These are phyloP conservation scores for Anoplophora glabripennis DNA, from an alignment of 1,140 invertebrate species.

Conservation along the genomic window DNA sequence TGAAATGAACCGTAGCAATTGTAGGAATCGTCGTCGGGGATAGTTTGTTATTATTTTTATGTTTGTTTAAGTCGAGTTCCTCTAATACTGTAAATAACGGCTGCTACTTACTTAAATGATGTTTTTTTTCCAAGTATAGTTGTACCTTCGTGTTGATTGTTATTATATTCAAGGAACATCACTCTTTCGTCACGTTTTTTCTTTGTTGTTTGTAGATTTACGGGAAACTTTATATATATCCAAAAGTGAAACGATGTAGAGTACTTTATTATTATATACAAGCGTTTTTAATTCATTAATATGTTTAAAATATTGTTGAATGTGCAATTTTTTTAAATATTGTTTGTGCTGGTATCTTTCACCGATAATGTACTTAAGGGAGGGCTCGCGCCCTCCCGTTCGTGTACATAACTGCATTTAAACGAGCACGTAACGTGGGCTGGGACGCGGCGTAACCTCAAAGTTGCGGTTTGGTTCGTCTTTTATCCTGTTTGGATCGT, in stretches of 20 bases:
- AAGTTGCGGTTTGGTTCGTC: no score
- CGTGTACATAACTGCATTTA: conserved; percentile 1
- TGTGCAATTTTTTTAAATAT: conserved; percentile 9
- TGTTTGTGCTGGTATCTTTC: conserved; percentile 9
- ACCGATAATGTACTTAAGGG: conserved; percentile 5
- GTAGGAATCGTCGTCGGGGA: background rate
- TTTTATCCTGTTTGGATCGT: no score
- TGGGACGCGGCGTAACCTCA: no score
- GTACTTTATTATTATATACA: background rate
- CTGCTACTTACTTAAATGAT: conserved; percentile 17
- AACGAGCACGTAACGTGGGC: background rate
- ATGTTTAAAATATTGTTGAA: conserved; percentile 11
- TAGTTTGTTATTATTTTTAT: background rate
- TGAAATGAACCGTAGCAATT: background rate
- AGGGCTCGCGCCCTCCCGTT: background rate
- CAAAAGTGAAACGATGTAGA: conserved; percentile 1
- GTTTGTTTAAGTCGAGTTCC: conserved; percentile 13
- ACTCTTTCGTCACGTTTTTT: conserved; percentile 7
- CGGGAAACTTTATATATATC: background rate
- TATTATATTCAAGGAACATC: conserved; percentile 11
- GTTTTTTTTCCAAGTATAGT: conserved; percentile 17
- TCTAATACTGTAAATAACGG: conserved; percentile 20
- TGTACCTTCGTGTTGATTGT: conserved; percentile 12
- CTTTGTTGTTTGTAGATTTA: conserved; percentile 9
- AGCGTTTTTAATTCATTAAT: background rate